phyloP scores from a whole-genome alignment of 2,797 vertebrate genomes.

The Chromobotia macracanthus region DNA sequence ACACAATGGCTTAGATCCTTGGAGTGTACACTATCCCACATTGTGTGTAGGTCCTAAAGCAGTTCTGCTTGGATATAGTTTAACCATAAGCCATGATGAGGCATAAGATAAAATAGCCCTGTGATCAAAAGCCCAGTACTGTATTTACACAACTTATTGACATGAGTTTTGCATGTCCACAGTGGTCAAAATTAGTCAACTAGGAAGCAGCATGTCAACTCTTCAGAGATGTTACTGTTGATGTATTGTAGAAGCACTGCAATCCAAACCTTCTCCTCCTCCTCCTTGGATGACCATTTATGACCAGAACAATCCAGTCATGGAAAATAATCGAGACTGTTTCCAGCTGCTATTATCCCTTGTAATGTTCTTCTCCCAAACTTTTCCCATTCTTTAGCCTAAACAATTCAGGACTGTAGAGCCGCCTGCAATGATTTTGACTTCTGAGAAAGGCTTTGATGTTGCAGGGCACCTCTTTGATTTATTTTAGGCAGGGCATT shows the following conservation, averaged over 20 bases:
- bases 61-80: neutral
- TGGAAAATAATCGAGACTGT: conserved; percentile 39
- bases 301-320: conserved; percentile 43
- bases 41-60: neutral
- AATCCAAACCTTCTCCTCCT: conserved; percentile 3
- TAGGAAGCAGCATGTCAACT: conserved; percentile 2
- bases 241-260: neutral
- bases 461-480: conserved; percentile 25
- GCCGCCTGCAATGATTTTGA: conserved; percentile 36
- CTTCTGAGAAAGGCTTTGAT: conserved; percentile 47
- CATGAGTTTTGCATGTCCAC: neutral
- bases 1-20: conserved; percentile 24
- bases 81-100: neutral
- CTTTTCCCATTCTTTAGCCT: conserved; percentile 31
- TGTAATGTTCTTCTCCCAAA: conserved; percentile 22
- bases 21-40: neutral
- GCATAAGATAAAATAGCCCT: neutral
- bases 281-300: conserved; percentile 12
- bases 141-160: neutral
- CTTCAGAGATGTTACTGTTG: neutral
- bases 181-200: neutral
- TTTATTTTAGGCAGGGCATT: conserved; percentile 34
- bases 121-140: neutral
- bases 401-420: conserved; percentile 19
- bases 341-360: conserved; percentile 29